Evolutionary conservation across 2,113 vertebrate genomes (phyloP).

Genomic region (Edolisoma coerulescens): DNA sequence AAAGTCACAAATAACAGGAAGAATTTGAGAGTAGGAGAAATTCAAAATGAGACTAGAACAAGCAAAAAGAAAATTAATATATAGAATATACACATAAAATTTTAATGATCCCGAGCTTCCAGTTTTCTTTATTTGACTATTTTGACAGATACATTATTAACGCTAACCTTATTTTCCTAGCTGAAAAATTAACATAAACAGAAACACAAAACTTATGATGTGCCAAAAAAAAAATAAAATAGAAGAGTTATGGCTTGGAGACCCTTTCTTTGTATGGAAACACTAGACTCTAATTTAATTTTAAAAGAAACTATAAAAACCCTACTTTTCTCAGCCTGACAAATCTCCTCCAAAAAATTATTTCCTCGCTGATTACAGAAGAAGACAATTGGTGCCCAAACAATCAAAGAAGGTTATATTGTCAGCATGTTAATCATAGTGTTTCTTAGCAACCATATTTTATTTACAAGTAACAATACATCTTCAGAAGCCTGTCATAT

Average conservation of each 20-base stretch:
- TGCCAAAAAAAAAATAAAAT: background rate
- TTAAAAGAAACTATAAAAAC: background rate
- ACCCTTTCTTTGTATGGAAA: slow-evolving; percentile 1
- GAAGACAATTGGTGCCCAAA: slow-evolving; percentile 70
- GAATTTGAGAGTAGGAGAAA: background rate
- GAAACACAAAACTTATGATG: slow-evolving; percentile 5
- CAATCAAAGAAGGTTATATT: slow-evolving; percentile 60
- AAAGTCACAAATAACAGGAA: background rate
- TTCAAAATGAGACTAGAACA: background rate
- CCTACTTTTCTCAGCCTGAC: slow-evolving; percentile 49
- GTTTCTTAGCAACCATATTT: slow-evolving; percentile 75
- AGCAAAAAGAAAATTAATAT: background rate
- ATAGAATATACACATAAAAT: slow-evolving; percentile 30
- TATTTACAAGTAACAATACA: slow-evolving; percentile 64
- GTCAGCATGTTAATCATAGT: slow-evolving; percentile 67
- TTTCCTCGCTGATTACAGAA: slow-evolving; percentile 70
- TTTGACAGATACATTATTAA: slow-evolving; percentile 57
- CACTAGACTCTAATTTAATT: slow-evolving; percentile 59
- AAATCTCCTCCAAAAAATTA: slow-evolving; percentile 69
- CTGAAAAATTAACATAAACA: slow-evolving; percentile 19
- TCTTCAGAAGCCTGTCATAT: slow-evolving; percentile 56
- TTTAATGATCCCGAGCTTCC: background rate
- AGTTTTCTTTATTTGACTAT: slow-evolving; percentile 22
- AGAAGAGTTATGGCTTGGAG: background rate
- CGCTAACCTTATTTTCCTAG: slow-evolving; percentile 60